phyloP scores from a whole-genome alignment of 2,888 invertebrate genomes.

The Agonopterix alstromeriana region DNA sequence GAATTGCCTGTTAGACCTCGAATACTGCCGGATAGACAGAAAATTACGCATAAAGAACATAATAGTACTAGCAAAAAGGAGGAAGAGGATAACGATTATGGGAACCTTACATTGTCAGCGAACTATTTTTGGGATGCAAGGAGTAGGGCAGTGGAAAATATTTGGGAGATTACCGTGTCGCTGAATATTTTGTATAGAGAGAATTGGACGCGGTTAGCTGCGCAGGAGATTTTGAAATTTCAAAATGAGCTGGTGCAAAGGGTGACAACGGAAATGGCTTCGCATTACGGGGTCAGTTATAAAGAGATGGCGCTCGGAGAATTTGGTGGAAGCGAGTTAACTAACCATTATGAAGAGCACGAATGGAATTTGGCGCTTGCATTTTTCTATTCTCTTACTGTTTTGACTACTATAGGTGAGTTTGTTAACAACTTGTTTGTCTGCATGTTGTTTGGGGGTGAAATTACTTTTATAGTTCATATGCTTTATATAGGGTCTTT shows the following conservation, averaged over 20 bases:
- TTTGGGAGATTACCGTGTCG: slow-evolving; percentile 93
- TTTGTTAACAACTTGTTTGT: slow-evolving; percentile 11
- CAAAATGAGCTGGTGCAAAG: slow-evolving; percentile 89
- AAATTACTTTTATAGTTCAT: no score
- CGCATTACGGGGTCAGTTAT: slow-evolving; percentile 74
- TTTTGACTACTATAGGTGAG: slow-evolving; percentile 94
- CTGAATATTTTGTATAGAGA: slow-evolving; percentile 92
- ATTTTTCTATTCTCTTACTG: slow-evolving; percentile 95
- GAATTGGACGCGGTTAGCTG: slow-evolving; percentile 92
- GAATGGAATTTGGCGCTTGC: slow-evolving; percentile 94
- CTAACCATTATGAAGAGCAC: slow-evolving; percentile 76
- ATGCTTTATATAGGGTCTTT: no score
- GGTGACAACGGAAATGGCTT: slow-evolving; percentile 86
- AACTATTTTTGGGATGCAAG: slow-evolving; percentile 72
- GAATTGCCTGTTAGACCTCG: slow-evolving; percentile 72
- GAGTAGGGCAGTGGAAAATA: slow-evolving; percentile 85
- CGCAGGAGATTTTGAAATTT: slow-evolving; percentile 86
- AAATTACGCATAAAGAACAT: slow-evolving; percentile 68
- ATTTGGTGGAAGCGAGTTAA: slow-evolving; percentile 51
- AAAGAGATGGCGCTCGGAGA: slow-evolving; percentile 71
- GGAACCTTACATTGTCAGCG: slow-evolving; percentile 58
- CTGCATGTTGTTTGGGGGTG: not conserved
- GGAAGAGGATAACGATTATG: slow-evolving; percentile 59
- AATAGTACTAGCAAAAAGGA: slow-evolving; percentile 52
- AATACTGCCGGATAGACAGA: slow-evolving; percentile 68